Evolutionary conservation across 2,888 invertebrate species (phyloP), one percentile per base, ranked within the genome.

Genomic region (Leptinotarsa tumamoca): DNA sequence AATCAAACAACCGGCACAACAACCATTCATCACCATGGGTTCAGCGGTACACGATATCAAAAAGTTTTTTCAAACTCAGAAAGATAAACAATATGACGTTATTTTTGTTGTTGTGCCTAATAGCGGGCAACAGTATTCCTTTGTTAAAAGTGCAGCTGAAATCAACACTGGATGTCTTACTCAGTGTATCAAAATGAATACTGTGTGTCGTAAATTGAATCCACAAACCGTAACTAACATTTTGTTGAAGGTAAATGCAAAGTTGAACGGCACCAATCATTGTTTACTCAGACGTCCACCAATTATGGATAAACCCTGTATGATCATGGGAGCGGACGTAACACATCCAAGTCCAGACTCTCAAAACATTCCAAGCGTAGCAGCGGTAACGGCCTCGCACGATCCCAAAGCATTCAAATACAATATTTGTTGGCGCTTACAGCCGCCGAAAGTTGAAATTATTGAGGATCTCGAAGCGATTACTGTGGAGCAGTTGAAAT

Each of bases 341-440:
- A 97, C 97, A 0, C 98, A 98, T 90, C 97, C 98, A 0, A 92
- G 95, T 1, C 95, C 96, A 0, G 95, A 95, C 76, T 92, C 94
- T 2, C 87, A 91, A 91, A 85, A 87, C 5, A 88, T 88, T 79
- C 92, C 92, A 0, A 93, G 93, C 85, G 93, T 94, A 51, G 94
- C 93, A 0, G 94, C 94, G 0, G 94, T 96, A 3, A 94, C 94
- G 0, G 94, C 95, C 0, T 95, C 95, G 0, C 91, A 94, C 77
- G 95, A 95, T 86, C 80, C 88, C 0, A 88, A 89, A 66, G 94
- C 93, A 5, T 94, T 93, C 80, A 87, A 90, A 54, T 96, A 96
- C 84, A 94, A 94, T 82, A 93, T 95, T 80, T 92, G 93, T 78
- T 92, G 95, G 83, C 92, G 95, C 68, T 89, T 97, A 17, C 97